Evolutionary conservation across 2,888 invertebrate species (phyloP), one percentile per base, ranked within the genome.

Genomic region (Conus canariensis): DNA sequence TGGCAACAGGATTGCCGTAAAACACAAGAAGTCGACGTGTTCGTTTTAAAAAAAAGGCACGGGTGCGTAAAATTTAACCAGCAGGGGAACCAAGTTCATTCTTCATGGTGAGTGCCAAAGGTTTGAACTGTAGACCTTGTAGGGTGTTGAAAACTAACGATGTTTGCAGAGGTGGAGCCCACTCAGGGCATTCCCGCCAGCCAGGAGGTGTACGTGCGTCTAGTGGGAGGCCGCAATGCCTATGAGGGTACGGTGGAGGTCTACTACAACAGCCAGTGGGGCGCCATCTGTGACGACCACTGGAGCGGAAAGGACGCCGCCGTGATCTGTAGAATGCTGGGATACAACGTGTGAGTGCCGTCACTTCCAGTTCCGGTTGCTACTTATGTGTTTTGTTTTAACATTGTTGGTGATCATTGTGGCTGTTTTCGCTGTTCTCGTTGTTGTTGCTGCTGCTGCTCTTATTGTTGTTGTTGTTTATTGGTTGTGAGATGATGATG

Each of bases 251-350:
- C 93, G 3, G 94, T 94, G 58, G 94, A 94, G 90, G 92, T 94
- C 5, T 93, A 91, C 83, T 93, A 91, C 30, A 92, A 92, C 89
- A 92, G 91, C n/a, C 90, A 91, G 30, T 95, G 94, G 95, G 94
- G 95, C 2, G 93, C 93, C 45, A 90, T 94, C 77, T 94, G 94
- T 91, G 94, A 94, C 88, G 93, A 94, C 90, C 45, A 92, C 86
- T 94, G 94, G 94, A 92, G 92, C 59, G 82, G 90, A 64, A 89
- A 89, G 7, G 92, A 93, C 87, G 98, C 98, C 0, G 85, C 80
- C 10, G 96, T 96, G 59, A 91, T 97, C 59, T 97, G 97, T 92
- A 93, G 95, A 56, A 96, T 95, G 95, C 91, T 97, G 80, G 96
- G 96, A 86, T 94, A 93, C 92, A 93, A 92, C 25, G 88, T 90